Conservation (phyloP, 2,797 vertebrate genomes). For the Coccyzus lansbergi region DNA sequence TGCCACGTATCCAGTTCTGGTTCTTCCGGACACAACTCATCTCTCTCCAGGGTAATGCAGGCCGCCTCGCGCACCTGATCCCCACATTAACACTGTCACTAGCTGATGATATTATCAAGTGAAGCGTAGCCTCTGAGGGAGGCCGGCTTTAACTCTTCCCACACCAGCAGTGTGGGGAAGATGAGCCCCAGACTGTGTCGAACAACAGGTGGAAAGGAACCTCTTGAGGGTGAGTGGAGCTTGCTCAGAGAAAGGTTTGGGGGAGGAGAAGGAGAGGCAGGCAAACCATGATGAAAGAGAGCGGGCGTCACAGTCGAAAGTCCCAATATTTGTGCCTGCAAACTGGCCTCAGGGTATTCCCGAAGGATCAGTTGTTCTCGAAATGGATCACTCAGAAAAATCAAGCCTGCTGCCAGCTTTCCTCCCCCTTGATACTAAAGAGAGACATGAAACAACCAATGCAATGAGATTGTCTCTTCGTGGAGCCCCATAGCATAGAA, state of each 20-base stretch:
- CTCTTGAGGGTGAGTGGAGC: not conserved
- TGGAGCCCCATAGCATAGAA: not conserved
- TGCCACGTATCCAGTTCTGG: not conserved
- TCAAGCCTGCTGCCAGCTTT: not conserved
- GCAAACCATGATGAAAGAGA: not conserved
- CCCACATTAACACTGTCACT: conserved; percentile 62
- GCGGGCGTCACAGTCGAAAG: not conserved
- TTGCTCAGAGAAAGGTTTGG: not conserved
- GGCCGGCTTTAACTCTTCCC: conserved; percentile 49
- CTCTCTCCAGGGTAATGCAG: conserved; percentile 58
- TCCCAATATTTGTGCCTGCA: not conserved
- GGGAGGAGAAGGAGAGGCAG: not conserved
- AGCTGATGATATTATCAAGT: conserved; percentile 61
- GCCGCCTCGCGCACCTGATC: conserved; percentile 58
- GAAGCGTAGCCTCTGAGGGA: conserved; percentile 24
- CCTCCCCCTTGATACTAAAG: not conserved
- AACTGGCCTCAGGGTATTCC: not conserved
- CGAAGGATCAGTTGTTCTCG: not conserved
- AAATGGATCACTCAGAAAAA: not conserved
- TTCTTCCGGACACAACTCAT: conserved; percentile 44
- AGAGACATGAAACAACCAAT: not conserved
- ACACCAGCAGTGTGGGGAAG: accelerated
- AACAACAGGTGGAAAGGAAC: not conserved
- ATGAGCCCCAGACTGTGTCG: accelerated
- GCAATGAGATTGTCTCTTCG: not conserved